Evolutionary conservation across 2,888 invertebrate species (phyloP).

Genomic region (Cistogaster globosa): DNA sequence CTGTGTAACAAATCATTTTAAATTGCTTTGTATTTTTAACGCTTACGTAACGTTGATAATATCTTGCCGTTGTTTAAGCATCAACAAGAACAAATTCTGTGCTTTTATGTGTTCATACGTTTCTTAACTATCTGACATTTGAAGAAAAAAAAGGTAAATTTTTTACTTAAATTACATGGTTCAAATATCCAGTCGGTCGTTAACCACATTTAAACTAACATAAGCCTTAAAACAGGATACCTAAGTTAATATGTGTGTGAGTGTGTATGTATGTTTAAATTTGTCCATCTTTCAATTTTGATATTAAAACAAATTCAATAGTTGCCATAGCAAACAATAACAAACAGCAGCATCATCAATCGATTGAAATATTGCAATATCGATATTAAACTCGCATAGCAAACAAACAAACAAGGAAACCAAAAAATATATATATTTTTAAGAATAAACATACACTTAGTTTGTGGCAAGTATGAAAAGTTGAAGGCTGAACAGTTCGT

Average conservation of each 20-base stretch:
- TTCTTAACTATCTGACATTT: conserved; percentile 55
- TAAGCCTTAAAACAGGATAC: background rate
- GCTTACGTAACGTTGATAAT: no score
- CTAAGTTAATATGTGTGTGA: background rate
- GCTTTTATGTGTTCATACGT: no score
- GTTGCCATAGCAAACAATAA: background rate
- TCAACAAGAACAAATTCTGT: no score
- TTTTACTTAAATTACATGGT: conserved; percentile 63
- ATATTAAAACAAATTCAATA: conserved; percentile 26
- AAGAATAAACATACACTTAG: background rate
- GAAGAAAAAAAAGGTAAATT: conserved; percentile 9
- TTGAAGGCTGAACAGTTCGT: conserved; percentile 18
- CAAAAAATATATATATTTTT: background rate
- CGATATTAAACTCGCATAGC: background rate
- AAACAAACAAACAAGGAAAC: background rate
- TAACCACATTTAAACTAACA: conserved; percentile 28
- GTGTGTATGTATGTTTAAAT: conserved; percentile 20
- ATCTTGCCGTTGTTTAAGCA: no score
- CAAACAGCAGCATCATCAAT: conserved; percentile 44
- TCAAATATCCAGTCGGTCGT: conserved; percentile 57
- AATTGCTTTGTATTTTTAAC: no score
- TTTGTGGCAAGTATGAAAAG: background rate
- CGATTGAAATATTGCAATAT: conserved; percentile 58
- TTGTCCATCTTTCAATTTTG: conserved; percentile 29
- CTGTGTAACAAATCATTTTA: no score